phyloP scores from a whole-genome alignment of 2,113 vertebrate genomes.

The Poeciliopsis prolifica region DNA sequence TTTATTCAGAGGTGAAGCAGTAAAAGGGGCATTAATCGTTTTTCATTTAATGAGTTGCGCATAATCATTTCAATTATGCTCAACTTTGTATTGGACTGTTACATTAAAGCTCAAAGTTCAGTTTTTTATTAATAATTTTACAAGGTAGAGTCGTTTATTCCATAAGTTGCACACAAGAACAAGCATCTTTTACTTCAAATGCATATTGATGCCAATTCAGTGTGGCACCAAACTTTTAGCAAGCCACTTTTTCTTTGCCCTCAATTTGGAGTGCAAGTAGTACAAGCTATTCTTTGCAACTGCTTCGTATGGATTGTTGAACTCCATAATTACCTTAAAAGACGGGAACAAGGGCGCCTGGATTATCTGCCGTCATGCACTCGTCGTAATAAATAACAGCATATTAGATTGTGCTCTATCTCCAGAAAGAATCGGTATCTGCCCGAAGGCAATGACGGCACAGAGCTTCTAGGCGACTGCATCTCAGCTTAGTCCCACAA shows the following conservation, averaged over 20 bases:
- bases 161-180: conserved; percentile 24
- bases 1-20: too few species aligned
- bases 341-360: conserved; percentile 66
- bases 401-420: conserved; percentile 69
- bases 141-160: background rate
- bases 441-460: conserved; percentile 58
- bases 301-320: conserved; percentile 54
- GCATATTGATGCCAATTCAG: conserved; percentile 42
- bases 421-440: conserved; percentile 48
- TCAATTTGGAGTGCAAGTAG: conserved; percentile 28
- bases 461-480: conserved; percentile 40
- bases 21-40: background rate
- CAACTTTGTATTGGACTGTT: background rate
- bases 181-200: conserved; percentile 24
- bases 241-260: conserved; percentile 28
- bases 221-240: conserved; percentile 23
- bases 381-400: conserved; percentile 75
- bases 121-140: background rate
- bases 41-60: background rate
- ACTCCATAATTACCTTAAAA: conserved; percentile 76
- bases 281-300: conserved; percentile 31
- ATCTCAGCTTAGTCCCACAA: conserved; percentile 26
- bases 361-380: conserved; percentile 70
- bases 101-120: background rate
- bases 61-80: background rate